Conservation (phyloP, 1,140 invertebrate genomes). For the Riptortus pedestris region DNA sequence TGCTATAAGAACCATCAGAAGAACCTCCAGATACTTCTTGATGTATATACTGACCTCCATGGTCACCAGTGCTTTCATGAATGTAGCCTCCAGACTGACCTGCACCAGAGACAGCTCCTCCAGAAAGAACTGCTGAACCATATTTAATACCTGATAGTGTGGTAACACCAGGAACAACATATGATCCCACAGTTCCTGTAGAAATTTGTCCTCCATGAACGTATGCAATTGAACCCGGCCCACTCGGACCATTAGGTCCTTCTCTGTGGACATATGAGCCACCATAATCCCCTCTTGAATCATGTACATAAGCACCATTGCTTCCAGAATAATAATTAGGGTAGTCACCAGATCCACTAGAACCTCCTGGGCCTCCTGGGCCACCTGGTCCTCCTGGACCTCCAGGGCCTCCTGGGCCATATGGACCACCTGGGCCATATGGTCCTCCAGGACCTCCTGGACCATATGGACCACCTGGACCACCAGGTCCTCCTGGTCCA, state of each 20-base stretch:
- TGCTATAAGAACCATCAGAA: not conserved
- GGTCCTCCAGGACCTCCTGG: conserved; percentile 6
- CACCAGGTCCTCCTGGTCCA: conserved; percentile 27
- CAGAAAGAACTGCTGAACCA: not conserved
- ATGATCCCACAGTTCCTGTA: too few species aligned
- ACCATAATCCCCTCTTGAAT: conserved; percentile 19
- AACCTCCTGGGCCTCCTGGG: conserved; percentile 32
- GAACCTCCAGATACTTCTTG: conserved; percentile 3
- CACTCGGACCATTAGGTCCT: not conserved
- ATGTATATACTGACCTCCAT: conserved; percentile 36
- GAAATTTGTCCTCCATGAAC: conserved; percentile 28
- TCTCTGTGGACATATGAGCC: conserved; percentile 9
- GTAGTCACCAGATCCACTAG: conserved; percentile 35
- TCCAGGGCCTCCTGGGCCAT: conserved; percentile 9
- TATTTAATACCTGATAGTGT: too few species aligned
- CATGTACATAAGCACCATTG: conserved; percentile 33
- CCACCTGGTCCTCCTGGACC: not conserved
- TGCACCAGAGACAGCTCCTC: not conserved
- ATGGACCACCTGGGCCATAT: not conserved
- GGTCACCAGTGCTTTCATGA: conserved; percentile 31
- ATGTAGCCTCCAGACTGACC: conserved; percentile 35
- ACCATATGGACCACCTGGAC: conserved; percentile 33
- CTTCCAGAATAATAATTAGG: not conserved
- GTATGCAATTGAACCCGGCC: conserved; percentile 33
- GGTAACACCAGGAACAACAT: too few species aligned